Percentiles rank a stretch among this genome's conserved stretches.
phyloP scores from a whole-genome alignment of 2,113 vertebrate genomes.

The Regulus satrapa region DNA sequence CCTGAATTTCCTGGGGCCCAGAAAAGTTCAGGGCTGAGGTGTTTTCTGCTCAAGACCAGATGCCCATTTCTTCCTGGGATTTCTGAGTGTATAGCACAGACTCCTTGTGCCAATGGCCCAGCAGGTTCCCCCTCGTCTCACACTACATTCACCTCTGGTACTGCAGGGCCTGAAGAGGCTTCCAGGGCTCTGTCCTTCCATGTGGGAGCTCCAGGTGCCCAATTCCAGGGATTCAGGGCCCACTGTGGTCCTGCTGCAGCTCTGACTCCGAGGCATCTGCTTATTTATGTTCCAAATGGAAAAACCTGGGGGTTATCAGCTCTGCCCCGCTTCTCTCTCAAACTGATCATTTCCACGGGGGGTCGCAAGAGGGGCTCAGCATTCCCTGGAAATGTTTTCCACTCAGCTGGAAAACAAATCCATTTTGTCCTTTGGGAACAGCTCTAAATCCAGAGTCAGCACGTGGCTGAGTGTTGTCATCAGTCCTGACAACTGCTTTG shows the following conservation, averaged over 20 bases:
- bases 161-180: not conserved
- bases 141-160: not conserved
- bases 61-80: not conserved
- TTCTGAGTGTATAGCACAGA: not conserved
- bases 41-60: not conserved
- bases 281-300: not conserved
- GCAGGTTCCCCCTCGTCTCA: not conserved
- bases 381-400: no score
- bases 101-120: not conserved
- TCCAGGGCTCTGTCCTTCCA: not conserved
- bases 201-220: not conserved
- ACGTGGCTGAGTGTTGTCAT: not conserved
- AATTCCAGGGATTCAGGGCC: not conserved
- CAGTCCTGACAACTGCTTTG: not conserved
- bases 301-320: not conserved
- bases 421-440: rapidly evolving
- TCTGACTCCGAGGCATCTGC: not conserved
- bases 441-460: not conserved
- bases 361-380: not conserved
- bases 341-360: not conserved
- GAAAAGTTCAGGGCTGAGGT: not conserved
- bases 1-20: not conserved
- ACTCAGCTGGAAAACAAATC: not conserved
- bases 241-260: not conserved
- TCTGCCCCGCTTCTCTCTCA: not conserved